Percentiles rank a stretch among this genome's conserved stretches.
Conservation (phyloP, 2,888 invertebrate genomes). For the Pollenia amentaria region DNA sequence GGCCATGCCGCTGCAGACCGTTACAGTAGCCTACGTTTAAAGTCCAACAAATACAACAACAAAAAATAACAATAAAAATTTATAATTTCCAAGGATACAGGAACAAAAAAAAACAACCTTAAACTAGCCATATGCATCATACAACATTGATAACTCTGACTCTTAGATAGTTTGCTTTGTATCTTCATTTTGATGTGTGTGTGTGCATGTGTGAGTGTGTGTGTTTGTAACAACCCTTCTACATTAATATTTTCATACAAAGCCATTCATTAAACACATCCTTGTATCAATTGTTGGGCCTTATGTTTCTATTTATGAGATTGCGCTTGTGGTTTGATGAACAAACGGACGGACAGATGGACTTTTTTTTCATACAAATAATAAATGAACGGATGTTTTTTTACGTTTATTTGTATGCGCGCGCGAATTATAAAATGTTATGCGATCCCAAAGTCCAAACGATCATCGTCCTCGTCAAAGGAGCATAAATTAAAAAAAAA, state of each 20-base stretch:
- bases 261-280: not conserved
- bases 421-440: conserved; percentile 26
- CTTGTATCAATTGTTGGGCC: not conserved
- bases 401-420: not conserved
- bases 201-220: not conserved
- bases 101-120: not conserved
- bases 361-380: not conserved
- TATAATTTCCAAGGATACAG: conserved; percentile 9
- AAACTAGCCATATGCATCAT: conserved; percentile 27
- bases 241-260: not conserved
- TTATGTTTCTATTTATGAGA: not conserved
- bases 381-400: not conserved
- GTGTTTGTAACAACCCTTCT: conserved; percentile 25
- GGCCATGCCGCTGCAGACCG: conserved; percentile 13
- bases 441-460: conserved; percentile 46
- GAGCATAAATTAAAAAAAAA: conserved; percentile 32
- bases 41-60: conserved; percentile 29
- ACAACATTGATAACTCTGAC: conserved; percentile 26
- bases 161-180: not conserved
- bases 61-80: not conserved
- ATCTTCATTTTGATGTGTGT: not conserved
- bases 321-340: not conserved
- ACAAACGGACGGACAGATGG: not conserved
- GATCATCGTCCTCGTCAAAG: conserved; percentile 27
- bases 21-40: conserved; percentile 34